Evolutionary conservation across 2,888 invertebrate species (phyloP).

Genomic region (Trissolcus brochymenae): DNA sequence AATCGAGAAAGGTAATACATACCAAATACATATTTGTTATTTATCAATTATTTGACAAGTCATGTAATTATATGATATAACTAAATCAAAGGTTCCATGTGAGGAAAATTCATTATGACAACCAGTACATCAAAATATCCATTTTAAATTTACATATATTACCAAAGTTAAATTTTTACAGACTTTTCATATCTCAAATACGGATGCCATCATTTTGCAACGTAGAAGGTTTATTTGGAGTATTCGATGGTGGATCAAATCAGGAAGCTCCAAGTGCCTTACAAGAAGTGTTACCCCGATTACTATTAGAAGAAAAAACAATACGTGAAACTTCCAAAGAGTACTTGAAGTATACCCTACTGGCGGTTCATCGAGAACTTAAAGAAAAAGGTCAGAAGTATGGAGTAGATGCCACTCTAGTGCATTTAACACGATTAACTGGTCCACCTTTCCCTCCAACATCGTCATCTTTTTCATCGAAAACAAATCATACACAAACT

Average conservation of each 20-base stretch:
- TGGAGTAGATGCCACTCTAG: slow-evolving; percentile 84
- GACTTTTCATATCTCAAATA: slow-evolving; percentile 87
- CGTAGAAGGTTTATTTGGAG: slow-evolving; percentile 87
- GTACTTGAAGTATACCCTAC: slow-evolving; percentile 89
- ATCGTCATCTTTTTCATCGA: slow-evolving; percentile 37
- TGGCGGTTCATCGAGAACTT: slow-evolving; percentile 87
- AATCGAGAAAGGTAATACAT: slow-evolving; percentile 78
- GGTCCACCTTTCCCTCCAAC: slow-evolving; percentile 69
- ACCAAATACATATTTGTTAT: no score
- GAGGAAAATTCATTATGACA: no score
- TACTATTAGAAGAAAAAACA: slow-evolving; percentile 87
- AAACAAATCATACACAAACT: slow-evolving; percentile 13
- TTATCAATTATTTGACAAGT: no score
- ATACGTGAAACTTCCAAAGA: slow-evolving; percentile 88
- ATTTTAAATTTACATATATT: no score
- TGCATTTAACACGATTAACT: slow-evolving; percentile 83
- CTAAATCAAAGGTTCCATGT: background rate
- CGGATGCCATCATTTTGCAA: slow-evolving; percentile 87
- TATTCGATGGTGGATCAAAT: slow-evolving; percentile 88
- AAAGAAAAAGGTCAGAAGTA: slow-evolving; percentile 85
- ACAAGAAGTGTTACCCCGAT: slow-evolving; percentile 86
- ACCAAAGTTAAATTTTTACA: no score
- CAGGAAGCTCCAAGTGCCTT: slow-evolving; percentile 83
- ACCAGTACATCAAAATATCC: no score
- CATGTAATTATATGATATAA: slow-evolving; percentile 3